Evolutionary conservation across 2,797 vertebrate species (phyloP).

Genomic region (Hydrolagus colliei): DNA sequence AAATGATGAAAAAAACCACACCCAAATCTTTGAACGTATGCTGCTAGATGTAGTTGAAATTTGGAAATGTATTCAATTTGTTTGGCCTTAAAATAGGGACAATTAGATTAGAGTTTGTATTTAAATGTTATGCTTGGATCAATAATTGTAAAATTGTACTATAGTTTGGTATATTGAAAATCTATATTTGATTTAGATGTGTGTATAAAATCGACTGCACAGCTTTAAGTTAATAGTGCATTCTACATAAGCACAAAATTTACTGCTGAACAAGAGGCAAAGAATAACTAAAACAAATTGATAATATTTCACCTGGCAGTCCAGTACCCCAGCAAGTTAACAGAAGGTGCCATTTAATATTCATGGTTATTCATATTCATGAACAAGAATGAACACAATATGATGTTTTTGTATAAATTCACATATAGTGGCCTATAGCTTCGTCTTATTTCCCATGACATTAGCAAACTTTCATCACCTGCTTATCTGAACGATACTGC

Average conservation of each 20-base stretch:
- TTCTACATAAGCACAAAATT: not conserved
- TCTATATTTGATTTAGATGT: not conserved
- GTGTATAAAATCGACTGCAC: not conserved
- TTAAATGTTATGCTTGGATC: not conserved
- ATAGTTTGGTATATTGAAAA: not conserved
- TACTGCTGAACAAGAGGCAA: not conserved
- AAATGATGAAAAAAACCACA: no score
- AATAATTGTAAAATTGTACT: not conserved
- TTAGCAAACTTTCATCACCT: conserved; percentile 22
- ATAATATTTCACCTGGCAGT: not conserved
- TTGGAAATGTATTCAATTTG: no score
- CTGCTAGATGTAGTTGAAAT: no score
- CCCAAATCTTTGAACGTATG: no score
- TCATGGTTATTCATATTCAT: conserved; percentile 20
- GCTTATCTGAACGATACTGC: not conserved
- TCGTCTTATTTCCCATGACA: not conserved
- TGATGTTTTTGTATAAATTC: not conserved
- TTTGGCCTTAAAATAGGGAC: no score
- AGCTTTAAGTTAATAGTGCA: not conserved
- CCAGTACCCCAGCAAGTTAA: not conserved
- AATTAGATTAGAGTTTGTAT: not conserved
- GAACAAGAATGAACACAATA: conserved; percentile 15
- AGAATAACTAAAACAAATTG: not conserved
- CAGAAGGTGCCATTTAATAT: not conserved
- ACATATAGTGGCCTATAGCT: conserved; percentile 8